Conservation (phyloP, 1,140 invertebrate species). For the Drosophila tsacasi region DNA sequence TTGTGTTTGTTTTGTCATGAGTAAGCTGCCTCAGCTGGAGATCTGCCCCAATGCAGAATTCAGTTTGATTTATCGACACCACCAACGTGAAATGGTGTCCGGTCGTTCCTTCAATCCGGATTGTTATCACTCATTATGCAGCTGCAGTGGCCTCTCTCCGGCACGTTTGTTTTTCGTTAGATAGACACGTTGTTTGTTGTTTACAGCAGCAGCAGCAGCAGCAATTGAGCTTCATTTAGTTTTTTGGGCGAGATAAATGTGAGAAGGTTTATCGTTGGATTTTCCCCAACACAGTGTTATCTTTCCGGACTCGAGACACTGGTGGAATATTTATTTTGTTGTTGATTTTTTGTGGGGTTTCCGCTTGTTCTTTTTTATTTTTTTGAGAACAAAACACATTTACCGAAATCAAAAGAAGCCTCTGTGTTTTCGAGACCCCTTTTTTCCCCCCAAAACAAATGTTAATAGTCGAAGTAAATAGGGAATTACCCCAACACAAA, state of each 20-base stretch:
- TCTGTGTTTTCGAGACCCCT: neutral
- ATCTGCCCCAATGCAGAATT: slow-evolving; percentile 13
- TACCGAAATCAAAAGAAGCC: slow-evolving; percentile 4
- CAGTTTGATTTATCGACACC: slow-evolving; percentile 45
- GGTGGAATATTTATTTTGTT: slow-evolving; percentile 19
- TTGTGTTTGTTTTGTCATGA: slow-evolving; percentile 32
- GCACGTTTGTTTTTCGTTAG: slow-evolving; percentile 31
- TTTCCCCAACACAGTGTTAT: slow-evolving; percentile 5
- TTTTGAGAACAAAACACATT: slow-evolving; percentile 4
- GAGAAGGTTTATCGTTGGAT: slow-evolving; percentile 4
- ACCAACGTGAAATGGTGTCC: slow-evolving; percentile 14
- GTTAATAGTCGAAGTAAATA: slow-evolving; percentile 24
- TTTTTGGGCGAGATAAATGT: slow-evolving; percentile 24
- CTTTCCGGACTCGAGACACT: neutral
- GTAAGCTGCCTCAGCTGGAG: slow-evolving; percentile 2
- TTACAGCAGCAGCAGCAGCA: slow-evolving; percentile 9
- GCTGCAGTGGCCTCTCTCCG: slow-evolving; percentile 13
- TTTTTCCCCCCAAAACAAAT: neutral
- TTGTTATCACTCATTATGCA: slow-evolving; percentile 33
- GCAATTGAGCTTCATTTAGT: slow-evolving; percentile 37
- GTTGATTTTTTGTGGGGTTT: slow-evolving; percentile 5
- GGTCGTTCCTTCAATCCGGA: slow-evolving; percentile 1
- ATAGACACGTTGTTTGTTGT: slow-evolving; percentile 43
- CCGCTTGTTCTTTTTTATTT: neutral
- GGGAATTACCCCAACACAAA: slow-evolving; percentile 21